Conservation (phyloP, 2,797 vertebrate genomes). For the Pseudochirops corinnae region DNA sequence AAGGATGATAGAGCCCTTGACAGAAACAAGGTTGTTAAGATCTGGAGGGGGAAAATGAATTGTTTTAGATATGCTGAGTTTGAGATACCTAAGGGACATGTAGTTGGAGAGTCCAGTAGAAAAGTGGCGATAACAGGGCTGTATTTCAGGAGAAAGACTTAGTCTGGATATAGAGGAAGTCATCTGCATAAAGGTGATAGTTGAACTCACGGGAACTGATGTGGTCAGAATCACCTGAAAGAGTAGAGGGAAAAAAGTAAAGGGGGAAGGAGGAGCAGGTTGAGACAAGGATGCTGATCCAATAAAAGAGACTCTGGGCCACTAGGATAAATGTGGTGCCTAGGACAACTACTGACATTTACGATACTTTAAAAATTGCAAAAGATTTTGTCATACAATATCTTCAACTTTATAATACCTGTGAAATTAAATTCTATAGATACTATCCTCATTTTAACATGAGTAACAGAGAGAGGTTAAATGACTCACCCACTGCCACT, state of each 20-base stretch:
- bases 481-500: neutral
- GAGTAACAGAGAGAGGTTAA: neutral
- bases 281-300: neutral
- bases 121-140: neutral
- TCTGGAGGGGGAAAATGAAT: neutral
- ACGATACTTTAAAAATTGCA: neutral
- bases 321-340: neutral
- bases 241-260: neutral
- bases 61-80: neutral
- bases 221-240: neutral
- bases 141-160: neutral
- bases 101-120: neutral
- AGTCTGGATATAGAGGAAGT: neutral
- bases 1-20: neutral
- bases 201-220: neutral
- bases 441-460: neutral
- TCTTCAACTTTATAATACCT: neutral
- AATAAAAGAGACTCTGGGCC: neutral
- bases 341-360: neutral
- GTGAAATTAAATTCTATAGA: neutral
- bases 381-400: neutral
- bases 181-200: neutral
- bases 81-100: neutral
- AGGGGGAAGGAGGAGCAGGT: too few species aligned
- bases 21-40: neutral